phyloP scores from a whole-genome alignment of 2,888 invertebrate species.

The Crematogaster levior region DNA sequence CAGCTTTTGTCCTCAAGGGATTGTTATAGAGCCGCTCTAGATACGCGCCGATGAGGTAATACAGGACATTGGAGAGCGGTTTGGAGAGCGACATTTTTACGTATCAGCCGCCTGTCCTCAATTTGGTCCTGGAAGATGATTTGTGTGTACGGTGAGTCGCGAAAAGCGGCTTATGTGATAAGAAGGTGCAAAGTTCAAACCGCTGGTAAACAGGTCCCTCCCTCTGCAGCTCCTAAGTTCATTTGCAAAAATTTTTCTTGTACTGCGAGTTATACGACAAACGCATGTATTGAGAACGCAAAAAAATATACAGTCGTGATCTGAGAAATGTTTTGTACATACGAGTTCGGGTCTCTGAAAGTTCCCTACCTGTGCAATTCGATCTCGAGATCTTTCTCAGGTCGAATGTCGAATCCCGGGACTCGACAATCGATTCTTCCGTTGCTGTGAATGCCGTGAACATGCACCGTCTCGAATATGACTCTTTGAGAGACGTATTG shows the following conservation, averaged over 20 bases:
- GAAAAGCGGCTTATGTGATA: not conserved
- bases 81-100: constrained; percentile 90
- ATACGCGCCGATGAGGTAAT: constrained; percentile 90
- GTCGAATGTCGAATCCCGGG: too few species aligned
- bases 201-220: not conserved
- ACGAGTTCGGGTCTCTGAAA: too few species aligned
- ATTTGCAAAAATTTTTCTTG: too few species aligned
- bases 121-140: not conserved
- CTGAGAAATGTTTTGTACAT: not conserved
- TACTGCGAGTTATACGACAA: not conserved
- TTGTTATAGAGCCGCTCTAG: constrained; percentile 91
- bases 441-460: not conserved
- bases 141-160: not conserved
- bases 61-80: constrained; percentile 87
- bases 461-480: too few species aligned
- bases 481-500: too few species aligned
- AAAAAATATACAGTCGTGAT: not conserved
- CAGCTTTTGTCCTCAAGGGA: constrained; percentile 92
- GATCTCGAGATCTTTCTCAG: too few species aligned
- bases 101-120: not conserved
- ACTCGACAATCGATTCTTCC: not conserved
- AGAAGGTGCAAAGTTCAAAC: constrained; percentile 20
- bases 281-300: not conserved
- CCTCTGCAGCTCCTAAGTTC: too few species aligned
- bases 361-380: not conserved